Percentiles rank a stretch among this genome's conserved stretches.
These are phyloP conservation scores for Drosophila eohydei DNA, from an alignment of 2,888 invertebrate genomes.

Conservation along the genomic window DNA sequence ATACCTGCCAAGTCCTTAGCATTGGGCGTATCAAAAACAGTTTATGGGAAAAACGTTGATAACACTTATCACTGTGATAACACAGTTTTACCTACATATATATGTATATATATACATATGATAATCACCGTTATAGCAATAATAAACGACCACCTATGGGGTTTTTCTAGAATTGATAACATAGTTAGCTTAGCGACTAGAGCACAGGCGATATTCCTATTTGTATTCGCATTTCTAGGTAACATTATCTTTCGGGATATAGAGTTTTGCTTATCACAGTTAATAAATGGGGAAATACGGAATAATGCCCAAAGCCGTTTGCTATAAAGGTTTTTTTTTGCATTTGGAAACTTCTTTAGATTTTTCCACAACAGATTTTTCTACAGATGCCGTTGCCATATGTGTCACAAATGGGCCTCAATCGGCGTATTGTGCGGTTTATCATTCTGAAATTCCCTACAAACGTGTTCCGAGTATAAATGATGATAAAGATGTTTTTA, in stretches of 20 bases:
- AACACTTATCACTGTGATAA: conserved; percentile 48
- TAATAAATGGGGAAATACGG: conserved; percentile 27
- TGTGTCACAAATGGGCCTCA: conserved; percentile 19
- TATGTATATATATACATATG: conserved; percentile 4
- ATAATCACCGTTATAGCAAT: conserved; percentile 45
- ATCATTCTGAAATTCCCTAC: conserved; percentile 51
- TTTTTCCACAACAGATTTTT: conserved; percentile 24
- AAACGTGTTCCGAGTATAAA: conserved; percentile 8
- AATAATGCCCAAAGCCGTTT: conserved; percentile 2
- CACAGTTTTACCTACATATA: conserved; percentile 16
- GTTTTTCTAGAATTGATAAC: conserved; percentile 62
- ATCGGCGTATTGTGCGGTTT: conserved; percentile 23
- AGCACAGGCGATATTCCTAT: conserved; percentile 12
- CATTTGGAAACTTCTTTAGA: conserved; percentile 8
- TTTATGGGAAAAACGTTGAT: conserved; percentile 56
- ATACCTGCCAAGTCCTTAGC: neutral
- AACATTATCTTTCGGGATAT: conserved; percentile 7
- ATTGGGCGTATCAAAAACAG: neutral
- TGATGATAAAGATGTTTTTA: conserved; percentile 25
- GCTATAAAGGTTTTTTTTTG: conserved; percentile 2
- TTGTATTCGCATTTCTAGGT: conserved; percentile 7
- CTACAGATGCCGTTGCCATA: conserved; percentile 4
- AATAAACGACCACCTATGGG: conserved; percentile 66
- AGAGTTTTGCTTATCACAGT: conserved; percentile 31
- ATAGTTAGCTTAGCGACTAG: conserved; percentile 16